These are phyloP conservation scores for Dromius quadrimaculatus DNA, from an alignment of 2,888 invertebrate genomes.

Conservation along the genomic window DNA sequence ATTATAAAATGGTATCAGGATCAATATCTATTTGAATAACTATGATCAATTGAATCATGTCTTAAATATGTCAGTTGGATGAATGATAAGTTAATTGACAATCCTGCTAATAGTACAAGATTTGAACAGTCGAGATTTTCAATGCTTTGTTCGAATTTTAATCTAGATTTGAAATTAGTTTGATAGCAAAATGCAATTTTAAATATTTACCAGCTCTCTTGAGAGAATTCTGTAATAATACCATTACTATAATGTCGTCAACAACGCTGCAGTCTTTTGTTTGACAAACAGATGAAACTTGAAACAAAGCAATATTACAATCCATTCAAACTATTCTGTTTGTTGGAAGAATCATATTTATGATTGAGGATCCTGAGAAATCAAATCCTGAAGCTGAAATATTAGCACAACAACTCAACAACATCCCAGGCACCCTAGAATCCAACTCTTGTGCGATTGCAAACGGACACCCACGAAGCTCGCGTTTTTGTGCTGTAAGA, in stretches of 20 bases:
- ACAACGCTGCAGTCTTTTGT: background rate
- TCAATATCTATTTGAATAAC: too few relatives aligned
- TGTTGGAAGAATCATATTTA: slow-evolving; percentile 16
- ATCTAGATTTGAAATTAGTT: background rate
- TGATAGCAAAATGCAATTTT: slow-evolving; percentile 3
- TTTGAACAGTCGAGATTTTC: too few relatives aligned
- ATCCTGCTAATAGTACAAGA: too few relatives aligned
- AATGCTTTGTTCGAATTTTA: too few relatives aligned
- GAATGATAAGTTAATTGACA: too few relatives aligned
- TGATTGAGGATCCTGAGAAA: slow-evolving; percentile 5
- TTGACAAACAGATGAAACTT: background rate
- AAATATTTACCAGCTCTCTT: background rate
- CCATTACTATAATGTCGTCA: background rate
- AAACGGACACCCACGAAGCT: background rate
- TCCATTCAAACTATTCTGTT: slow-evolving; percentile 5
- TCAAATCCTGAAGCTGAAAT: background rate
- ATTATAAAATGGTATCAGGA: too few relatives aligned
- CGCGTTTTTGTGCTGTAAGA: slow-evolving; percentile 16
- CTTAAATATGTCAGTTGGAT: too few relatives aligned
- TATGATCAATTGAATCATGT: too few relatives aligned
- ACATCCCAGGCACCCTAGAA: background rate
- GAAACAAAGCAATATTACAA: slow-evolving; percentile 8
- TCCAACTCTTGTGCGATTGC: background rate
- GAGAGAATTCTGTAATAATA: background rate
- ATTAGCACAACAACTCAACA: background rate